Conservation (phyloP, 2,113 vertebrate genomes). For the Mionectes macconnelli region DNA sequence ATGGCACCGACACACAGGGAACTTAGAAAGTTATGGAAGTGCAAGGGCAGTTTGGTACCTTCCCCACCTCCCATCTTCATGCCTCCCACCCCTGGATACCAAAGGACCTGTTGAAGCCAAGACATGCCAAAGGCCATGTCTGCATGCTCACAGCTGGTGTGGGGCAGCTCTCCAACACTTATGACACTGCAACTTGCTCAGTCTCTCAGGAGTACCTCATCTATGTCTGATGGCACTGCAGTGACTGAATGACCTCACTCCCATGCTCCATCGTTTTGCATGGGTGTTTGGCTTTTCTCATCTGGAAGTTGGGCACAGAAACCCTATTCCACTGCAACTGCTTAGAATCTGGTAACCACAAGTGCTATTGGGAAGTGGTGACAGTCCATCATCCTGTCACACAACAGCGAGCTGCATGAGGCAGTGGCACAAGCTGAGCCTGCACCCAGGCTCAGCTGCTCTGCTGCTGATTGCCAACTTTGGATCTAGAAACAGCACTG, state of each 20-base stretch:
- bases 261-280: fast-evolving
- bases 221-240: background rate
- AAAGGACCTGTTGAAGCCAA: background rate
- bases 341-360: background rate
- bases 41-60: background rate
- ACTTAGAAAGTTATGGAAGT: fast-evolving
- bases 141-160: background rate
- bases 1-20: fast-evolving
- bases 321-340: background rate
- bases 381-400: fast-evolving
- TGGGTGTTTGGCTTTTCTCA: background rate
- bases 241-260: background rate
- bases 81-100: background rate
- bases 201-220: background rate
- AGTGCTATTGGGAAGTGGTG: fast-evolving
- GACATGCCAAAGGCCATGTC: background rate
- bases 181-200: background rate
- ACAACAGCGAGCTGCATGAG: fast-evolving
- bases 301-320: fast-evolving
- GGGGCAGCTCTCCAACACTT: background rate
- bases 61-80: background rate
- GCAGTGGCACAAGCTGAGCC: background rate
- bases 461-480: background rate
- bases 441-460: background rate
- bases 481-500: background rate